Percentiles rank a stretch among this genome's conserved stretches.
phyloP scores from a whole-genome alignment of 2,888 invertebrate genomes.

The Abrostola tripartita region DNA sequence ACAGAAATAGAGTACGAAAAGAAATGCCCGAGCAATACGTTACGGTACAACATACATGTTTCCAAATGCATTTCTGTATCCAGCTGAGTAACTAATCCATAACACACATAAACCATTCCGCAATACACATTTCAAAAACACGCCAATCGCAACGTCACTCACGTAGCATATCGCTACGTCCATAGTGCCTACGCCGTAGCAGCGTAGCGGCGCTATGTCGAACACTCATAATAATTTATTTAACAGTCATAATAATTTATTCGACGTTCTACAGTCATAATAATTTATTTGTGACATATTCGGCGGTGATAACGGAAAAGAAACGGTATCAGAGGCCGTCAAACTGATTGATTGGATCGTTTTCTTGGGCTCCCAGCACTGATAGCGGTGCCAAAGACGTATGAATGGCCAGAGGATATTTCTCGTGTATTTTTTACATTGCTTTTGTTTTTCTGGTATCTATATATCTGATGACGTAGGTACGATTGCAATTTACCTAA shows the following conservation, averaged over 20 bases:
- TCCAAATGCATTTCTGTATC: slow-evolving; percentile 22
- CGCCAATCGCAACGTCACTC: slow-evolving; percentile 32
- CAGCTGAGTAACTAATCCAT: slow-evolving; percentile 16
- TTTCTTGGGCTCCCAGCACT: slow-evolving; percentile 49
- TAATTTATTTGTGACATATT: slow-evolving; percentile 58
- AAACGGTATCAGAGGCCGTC: slow-evolving; percentile 55
- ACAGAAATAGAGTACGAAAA: slow-evolving; percentile 8
- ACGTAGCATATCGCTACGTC: slow-evolving; percentile 28
- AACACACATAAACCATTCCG: slow-evolving; percentile 8
- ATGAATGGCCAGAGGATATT: slow-evolving; percentile 28
- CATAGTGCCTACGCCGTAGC: slow-evolving; percentile 38
- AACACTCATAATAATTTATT: slow-evolving; percentile 46
- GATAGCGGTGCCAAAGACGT: slow-evolving; percentile 42
- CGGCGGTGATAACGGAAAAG: slow-evolving; percentile 55
- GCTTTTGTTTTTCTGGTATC: not conserved
- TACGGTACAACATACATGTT: slow-evolving; percentile 16
- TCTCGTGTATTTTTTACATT: not conserved
- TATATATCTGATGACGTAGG: not conserved
- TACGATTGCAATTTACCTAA: not conserved
- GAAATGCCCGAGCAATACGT: slow-evolving; percentile 13
- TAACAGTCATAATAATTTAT: slow-evolving; percentile 44
- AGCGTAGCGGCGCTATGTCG: slow-evolving; percentile 12
- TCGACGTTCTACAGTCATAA: slow-evolving; percentile 43
- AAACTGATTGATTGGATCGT: slow-evolving; percentile 61
- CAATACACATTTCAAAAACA: slow-evolving; percentile 26